Evolutionary conservation across 92 coral and sea anemone species (phyloP).

Genomic region (Pocillopora meandrina): DNA sequence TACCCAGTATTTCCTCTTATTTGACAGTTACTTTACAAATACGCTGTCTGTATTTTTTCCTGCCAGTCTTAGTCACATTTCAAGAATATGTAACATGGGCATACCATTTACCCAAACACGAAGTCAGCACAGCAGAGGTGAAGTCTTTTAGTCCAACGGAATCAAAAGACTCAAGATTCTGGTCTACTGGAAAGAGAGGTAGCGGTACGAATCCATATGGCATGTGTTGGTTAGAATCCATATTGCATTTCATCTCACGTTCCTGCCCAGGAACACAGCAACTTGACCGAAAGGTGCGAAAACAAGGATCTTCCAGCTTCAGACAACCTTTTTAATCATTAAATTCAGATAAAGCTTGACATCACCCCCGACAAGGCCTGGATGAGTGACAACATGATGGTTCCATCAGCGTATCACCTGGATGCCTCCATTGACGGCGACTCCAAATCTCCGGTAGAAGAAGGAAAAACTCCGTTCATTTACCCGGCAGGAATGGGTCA

Average conservation of each 20-base stretch:
- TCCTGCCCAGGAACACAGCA: too few relatives aligned
- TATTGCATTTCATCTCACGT: too few relatives aligned
- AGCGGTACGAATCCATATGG: background rate
- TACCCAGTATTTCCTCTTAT: background rate
- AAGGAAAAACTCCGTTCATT: background rate
- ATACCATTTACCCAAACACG: background rate
- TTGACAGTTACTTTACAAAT: background rate
- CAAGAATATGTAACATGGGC: background rate
- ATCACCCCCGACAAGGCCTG: background rate
- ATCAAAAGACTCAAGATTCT: background rate
- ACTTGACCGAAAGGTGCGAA: too few relatives aligned
- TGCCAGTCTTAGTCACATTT: background rate
- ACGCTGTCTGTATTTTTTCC: background rate
- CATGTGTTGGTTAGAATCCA: too few relatives aligned
- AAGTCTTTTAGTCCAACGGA: background rate
- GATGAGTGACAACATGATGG: background rate
- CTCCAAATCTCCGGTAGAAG: background rate
- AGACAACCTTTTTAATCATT: too few relatives aligned
- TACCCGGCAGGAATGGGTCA: conserved; percentile 1
- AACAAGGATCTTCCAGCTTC: too few relatives aligned
- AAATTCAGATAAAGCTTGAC: background rate
- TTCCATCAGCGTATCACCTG: background rate
- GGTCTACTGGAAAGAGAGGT: background rate
- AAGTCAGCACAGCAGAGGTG: background rate
- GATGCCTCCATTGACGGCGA: background rate